phyloP scores from a whole-genome alignment of 2,113 vertebrate genomes.

The Nothoprocta perdicaria region DNA sequence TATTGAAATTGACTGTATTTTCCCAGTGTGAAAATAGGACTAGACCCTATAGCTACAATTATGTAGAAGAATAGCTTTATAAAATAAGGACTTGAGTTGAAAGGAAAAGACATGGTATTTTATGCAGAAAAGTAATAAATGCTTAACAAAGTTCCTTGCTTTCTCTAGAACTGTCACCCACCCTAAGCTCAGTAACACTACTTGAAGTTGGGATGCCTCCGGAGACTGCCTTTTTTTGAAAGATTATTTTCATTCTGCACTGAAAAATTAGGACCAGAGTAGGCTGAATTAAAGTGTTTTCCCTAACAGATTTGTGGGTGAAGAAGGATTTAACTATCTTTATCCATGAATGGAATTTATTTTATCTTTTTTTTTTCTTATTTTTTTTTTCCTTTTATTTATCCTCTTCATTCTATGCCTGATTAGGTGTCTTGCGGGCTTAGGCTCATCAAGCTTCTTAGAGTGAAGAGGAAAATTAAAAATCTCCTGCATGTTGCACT shows the following conservation, averaged over 20 bases:
- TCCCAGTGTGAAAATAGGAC: conserved; percentile 31
- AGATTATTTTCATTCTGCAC: neutral
- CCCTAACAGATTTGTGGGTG: neutral
- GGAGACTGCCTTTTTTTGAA: neutral
- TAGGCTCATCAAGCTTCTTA: neutral
- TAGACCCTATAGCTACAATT: conserved; percentile 1
- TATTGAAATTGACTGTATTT: conserved; percentile 42
- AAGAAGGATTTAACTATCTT: neutral
- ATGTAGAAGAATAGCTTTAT: conserved; percentile 8
- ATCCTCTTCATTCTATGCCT: neutral
- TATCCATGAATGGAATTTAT: neutral
- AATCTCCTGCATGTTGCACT: neutral
- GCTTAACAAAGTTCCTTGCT: neutral
- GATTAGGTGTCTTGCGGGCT: neutral
- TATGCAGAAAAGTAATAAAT: neutral
- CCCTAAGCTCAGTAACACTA: neutral
- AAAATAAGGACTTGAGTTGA: neutral
- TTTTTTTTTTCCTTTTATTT: neutral
- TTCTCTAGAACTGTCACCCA: neutral
- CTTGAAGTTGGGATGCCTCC: neutral
- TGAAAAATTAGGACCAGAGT: neutral
- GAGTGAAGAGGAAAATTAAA: neutral
- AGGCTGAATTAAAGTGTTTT: neutral
- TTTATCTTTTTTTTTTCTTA: accelerated
- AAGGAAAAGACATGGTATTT: neutral